Percentiles rank a stretch among this genome's conserved stretches.
phyloP scores from a whole-genome alignment of 2,888 invertebrate genomes.

The Adineta ricciae region DNA sequence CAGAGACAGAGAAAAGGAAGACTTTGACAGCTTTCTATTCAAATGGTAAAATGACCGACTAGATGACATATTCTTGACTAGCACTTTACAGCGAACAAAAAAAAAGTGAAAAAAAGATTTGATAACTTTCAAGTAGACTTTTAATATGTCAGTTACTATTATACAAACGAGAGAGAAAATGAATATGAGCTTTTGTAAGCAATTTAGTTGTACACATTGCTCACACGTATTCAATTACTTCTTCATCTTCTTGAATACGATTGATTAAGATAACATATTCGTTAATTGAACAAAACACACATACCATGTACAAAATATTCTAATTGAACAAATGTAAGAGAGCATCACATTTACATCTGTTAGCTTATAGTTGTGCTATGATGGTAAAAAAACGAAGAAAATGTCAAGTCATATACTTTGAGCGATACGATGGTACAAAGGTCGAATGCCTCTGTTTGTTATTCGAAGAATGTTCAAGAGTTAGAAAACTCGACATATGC shows the following conservation, averaged over 20 bases:
- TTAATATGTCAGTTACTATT: background rate
- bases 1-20: background rate
- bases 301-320: background rate
- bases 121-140: background rate
- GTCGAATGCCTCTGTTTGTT: no score
- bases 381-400: background rate
- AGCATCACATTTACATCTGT: background rate
- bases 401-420: background rate
- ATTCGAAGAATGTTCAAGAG: no score
- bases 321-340: background rate
- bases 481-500: no score
- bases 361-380: background rate
- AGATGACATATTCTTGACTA: background rate
- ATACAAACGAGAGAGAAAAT: background rate
- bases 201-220: background rate
- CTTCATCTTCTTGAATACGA: background rate
- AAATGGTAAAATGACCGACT: background rate
- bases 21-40: background rate
- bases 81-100: background rate
- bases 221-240: background rate
- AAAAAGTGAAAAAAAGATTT: background rate
- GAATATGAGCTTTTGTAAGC: background rate
- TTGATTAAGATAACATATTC: background rate
- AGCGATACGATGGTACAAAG: background rate
- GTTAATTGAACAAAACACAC: background rate